Evolutionary conservation across 2,797 vertebrate species (phyloP), one percentile per base, ranked within the genome.

Genomic region (Macroramphosus scolopax): DNA sequence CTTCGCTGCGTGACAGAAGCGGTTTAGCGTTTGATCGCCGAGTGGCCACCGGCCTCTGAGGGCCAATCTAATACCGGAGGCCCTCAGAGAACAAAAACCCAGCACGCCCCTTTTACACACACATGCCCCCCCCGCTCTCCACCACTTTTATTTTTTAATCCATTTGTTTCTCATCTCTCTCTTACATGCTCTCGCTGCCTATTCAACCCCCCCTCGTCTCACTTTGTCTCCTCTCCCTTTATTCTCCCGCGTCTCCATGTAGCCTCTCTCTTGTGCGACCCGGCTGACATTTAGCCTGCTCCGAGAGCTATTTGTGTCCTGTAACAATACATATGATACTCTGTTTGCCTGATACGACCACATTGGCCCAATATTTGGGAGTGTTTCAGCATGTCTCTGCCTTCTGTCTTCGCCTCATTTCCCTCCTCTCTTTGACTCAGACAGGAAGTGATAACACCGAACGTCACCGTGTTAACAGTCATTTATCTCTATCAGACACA

Each of bases 61-160:
- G 66, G 50, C 51, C 71, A 69, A 63, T 68, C 71, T 72, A 78
- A 75, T 65, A 71, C 65, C 67, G 39, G 29, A 57, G 61, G 67
- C 37, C 43, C 47, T 56, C 43, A 18, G 56, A 78, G 73, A 82
- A 76, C 69, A 81, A 79, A 72, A 63, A 45, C 51, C 25, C 48
- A 12, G 47, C 56, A 25, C 24, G 55, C 60, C 30, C 34, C 42
- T 41, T 35, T 47, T 42, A n/a, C n/a, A n/a, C 54, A 66, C 53
- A 25, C 55, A 34, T 24, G 26, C 4, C 2, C 37, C 60, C 54
- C 34, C 44, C 1, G 1, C 33, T 31, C 38, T 10, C 40, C 44
- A 11, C 32, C 48, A 31, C 75, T 78, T 78, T 82, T 59, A 80
- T 77, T 78, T 80, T 79, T 72, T 64, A 85, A 81, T 84, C 82